Base-by-base conservation (phyloP, 2,797 vertebrate genomes). In the Cyclura pinguis region DNA sequence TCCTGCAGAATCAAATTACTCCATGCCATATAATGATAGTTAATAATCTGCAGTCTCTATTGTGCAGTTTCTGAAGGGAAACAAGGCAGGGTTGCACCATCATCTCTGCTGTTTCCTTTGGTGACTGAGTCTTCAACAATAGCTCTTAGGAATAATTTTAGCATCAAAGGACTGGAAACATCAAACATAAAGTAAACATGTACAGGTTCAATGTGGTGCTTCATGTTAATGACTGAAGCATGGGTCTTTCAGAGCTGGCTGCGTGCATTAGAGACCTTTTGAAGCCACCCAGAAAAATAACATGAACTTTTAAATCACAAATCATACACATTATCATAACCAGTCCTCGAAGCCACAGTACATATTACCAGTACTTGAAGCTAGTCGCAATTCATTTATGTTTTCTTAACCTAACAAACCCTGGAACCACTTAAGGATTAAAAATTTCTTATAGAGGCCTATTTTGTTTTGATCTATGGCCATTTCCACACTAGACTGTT, bases 1-100 rank as follows among this genome's bases (percentile, higher is more conserved):
- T 69, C 20, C 13, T 29, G 4, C 35, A 35, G 7, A 77, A 80
- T n/a, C 32, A 69, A 80, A 42, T 69, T 88, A 80, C 47, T 88
- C 32, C 78, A 80, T 80, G 50, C 59, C 1, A 3, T 67, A 69
- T 38, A n/a, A 47, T 69, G 47, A 69, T 69, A 22, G 77, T 80
- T 69, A 88, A 88, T 88, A 52, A 88, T 69, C 86, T 80, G 76
- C 77, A 55, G 47, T 50, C 62, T 81, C 78, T 55, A 88, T 55
- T 81, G 86, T 88, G 69, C 64, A 52, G 9, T 81, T 50, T 81
- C n/a, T 81, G 77, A 72, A 81, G 47, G 20, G 3, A 42, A 88
- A 80, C 80, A 13, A 80, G 62, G 59, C 38, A 35, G 62, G 42
- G 42, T 3, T 67, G 42, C 12, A 29, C 38, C 32, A 22, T 69